Evolutionary conservation across 1,140 invertebrate species (phyloP), one percentile per base, ranked within the genome.

Genomic region (Lepidurus packardi): DNA sequence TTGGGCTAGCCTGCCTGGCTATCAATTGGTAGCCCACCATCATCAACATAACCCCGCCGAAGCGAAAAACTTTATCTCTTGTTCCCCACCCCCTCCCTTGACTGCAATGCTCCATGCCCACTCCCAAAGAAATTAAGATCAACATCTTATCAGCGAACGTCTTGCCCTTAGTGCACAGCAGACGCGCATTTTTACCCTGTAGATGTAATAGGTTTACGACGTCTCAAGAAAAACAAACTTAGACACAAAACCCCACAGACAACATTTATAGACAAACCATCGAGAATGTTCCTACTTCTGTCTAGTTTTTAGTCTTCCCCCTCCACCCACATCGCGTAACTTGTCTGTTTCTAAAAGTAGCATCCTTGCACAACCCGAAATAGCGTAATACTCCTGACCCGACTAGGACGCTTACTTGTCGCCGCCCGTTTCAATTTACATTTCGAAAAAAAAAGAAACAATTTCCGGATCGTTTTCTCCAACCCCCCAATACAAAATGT

Each of bases 201-300:
- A 65, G 53, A 65, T 65, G 53, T 7, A 16, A 65, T 65, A 9
- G 16, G 7, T 16, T 16, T 13, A 21, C 16, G 13, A 16, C 13
- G 8, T 65, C 16, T 21, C 6, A 65, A 65, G 53, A 65, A 13
- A 13, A 65, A 16, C 21, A n/a, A 65, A 65, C 53, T n/a, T 65
- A 13, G 6, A n/a, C 21, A 13, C 21, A n/a, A n/a, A 13, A 7
- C 13, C 13, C n/a, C 53, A 13, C 9, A 21, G 21, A 13, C 16
- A 65, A 65, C 16, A 65, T 65, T 13, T 65, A n/a, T 21, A 13
- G 53, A 65, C 16, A n/a, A 65, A 21, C 21, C 53, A 65, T 65
- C 53, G 53, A 65, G 53, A 65, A 65, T 21, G 21, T 65, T 65
- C 53, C 21, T 65, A 65, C 53, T 65, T 47, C 53, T 65, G 53